Evolutionary conservation across 2,888 invertebrate genomes (phyloP).

Genomic region (Hipparchia sbordonii): DNA sequence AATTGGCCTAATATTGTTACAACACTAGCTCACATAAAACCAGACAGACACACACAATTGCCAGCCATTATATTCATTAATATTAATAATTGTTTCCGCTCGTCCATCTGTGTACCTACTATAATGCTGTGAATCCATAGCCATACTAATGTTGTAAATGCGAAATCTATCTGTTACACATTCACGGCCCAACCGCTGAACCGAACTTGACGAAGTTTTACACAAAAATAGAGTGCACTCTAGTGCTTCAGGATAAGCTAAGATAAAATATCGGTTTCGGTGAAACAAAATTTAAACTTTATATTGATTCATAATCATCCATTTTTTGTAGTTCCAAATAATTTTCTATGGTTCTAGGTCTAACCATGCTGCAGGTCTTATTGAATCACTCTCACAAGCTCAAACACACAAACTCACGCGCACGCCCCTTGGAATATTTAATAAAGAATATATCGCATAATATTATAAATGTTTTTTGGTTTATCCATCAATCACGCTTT

Average conservation of each 20-base stretch:
- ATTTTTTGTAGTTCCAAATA: too few species aligned
- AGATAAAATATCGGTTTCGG: too few species aligned
- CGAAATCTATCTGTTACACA: not conserved
- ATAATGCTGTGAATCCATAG: not conserved
- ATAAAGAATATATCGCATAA: too few species aligned
- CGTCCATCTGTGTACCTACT: not conserved
- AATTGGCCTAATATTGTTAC: constrained; percentile 22
- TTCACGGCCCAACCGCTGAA: not conserved
- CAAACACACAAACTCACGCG: too few species aligned
- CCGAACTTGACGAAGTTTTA: not conserved
- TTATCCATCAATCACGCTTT: too few species aligned
- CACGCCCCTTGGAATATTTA: too few species aligned
- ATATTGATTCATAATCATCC: too few species aligned
- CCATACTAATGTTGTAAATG: not conserved
- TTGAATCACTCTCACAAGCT: too few species aligned
- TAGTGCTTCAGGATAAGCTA: not conserved
- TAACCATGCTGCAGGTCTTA: too few species aligned
- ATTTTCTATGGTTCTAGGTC: too few species aligned
- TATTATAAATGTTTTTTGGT: too few species aligned
- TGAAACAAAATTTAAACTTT: too few species aligned
- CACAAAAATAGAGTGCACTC: not conserved
- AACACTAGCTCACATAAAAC: constrained; percentile 5
- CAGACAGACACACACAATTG: constrained; percentile 19
- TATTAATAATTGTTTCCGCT: constrained; percentile 22
- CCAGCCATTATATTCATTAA: constrained; percentile 5